These are phyloP conservation scores for Aptenodytes patagonicus DNA, from an alignment of 2,113 vertebrate species.

Conservation along the genomic window DNA sequence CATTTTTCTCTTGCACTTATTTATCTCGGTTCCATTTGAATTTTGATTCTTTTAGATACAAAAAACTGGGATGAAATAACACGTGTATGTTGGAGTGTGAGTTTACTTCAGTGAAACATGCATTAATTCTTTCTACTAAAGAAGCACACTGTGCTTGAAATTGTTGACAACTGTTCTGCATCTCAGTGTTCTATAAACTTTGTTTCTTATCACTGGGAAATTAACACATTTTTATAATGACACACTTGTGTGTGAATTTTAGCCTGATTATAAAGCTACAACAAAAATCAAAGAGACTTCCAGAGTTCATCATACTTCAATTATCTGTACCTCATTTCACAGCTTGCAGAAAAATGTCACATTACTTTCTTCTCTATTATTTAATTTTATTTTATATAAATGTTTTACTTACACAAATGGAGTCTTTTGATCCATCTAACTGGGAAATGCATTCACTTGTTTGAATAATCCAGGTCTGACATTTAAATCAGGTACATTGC, in stretches of 20 bases:
- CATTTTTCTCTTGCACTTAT: neutral
- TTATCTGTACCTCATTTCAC: neutral
- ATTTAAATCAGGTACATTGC: conserved; percentile 38
- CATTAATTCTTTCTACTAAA: neutral
- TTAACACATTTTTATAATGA: neutral
- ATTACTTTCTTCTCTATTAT: neutral
- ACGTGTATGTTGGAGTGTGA: neutral
- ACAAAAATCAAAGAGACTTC: neutral
- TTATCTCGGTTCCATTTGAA: neutral
- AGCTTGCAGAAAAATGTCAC: neutral
- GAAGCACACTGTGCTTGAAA: neutral
- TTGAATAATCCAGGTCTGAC: conserved; percentile 63
- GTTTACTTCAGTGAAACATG: neutral
- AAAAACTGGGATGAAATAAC: neutral
- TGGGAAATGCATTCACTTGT: conserved; percentile 49
- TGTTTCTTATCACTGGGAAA: neutral
- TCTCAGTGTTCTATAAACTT: neutral
- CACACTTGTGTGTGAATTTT: neutral
- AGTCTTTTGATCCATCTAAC: conserved; percentile 48
- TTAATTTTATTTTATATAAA: conserved; percentile 29
- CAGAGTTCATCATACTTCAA: neutral
- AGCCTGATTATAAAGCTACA: neutral
- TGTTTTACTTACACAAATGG: conserved; percentile 52
- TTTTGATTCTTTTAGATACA: neutral
- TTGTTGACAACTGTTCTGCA: neutral